Evolutionary conservation across 1,140 invertebrate species (phyloP).

Genomic region (Agraylea sexmaculata): DNA sequence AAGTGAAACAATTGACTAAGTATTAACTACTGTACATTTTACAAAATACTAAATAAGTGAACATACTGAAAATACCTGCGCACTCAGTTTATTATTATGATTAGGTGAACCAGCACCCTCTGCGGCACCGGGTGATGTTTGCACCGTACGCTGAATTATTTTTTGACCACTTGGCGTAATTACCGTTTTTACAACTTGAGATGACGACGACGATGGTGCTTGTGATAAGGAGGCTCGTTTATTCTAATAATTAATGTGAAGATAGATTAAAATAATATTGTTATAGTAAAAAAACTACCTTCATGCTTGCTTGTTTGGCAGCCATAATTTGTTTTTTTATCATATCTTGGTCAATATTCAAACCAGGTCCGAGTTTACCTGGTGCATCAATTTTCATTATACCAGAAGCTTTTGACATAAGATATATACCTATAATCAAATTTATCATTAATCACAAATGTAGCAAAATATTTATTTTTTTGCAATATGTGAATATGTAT

Average conservation of each 20-base stretch:
- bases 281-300: slow-evolving; percentile 5
- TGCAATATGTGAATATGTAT: not conserved
- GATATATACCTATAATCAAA: slow-evolving; percentile 44
- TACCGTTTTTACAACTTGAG: slow-evolving; percentile 38
- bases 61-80: slow-evolving; percentile 27
- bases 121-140: slow-evolving; percentile 22
- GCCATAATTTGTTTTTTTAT: slow-evolving; percentile 39
- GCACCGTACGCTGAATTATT: slow-evolving; percentile 37
- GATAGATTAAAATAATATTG: not conserved
- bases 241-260: not conserved
- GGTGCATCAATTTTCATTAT: slow-evolving; percentile 54
- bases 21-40: slow-evolving; percentile 1
- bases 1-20: not conserved
- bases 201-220: too few species aligned
- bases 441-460: slow-evolving; percentile 8
- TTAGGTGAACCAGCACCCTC: slow-evolving; percentile 30
- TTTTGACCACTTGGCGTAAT: slow-evolving; percentile 40
- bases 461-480: slow-evolving; percentile 8
- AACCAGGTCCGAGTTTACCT: slow-evolving; percentile 41
- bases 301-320: slow-evolving; percentile 31
- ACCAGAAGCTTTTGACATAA: slow-evolving; percentile 62
- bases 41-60: slow-evolving; percentile 1
- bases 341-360: slow-evolving; percentile 39
- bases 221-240: not conserved
- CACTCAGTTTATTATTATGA: slow-evolving; percentile 34